Conservation (phyloP, 2,113 vertebrate species). For the Oryzias woworae region DNA sequence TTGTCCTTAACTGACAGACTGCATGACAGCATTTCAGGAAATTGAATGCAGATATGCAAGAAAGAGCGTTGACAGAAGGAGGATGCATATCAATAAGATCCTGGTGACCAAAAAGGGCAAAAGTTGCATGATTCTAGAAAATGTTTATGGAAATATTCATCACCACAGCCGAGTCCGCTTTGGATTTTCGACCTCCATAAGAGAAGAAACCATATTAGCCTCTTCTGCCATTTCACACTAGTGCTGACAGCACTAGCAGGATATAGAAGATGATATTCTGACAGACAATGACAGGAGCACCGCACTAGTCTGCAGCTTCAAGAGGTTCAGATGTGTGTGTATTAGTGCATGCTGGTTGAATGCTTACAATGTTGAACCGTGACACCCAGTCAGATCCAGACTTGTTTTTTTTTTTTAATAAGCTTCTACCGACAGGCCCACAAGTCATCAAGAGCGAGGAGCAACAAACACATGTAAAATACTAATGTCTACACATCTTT, state of each 20-base stretch:
- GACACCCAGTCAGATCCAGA: constrained; percentile 58
- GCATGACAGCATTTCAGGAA: no score
- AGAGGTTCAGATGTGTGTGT: constrained; percentile 40
- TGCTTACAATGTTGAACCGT: constrained; percentile 53
- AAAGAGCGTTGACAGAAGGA: no score
- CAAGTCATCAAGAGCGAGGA: constrained; percentile 44
- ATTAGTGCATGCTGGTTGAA: constrained; percentile 27
- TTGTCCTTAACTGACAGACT: no score
- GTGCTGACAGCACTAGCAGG: constrained; percentile 39
- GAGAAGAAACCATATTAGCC: constrained; percentile 46
- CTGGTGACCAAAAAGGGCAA: no score
- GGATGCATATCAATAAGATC: no score
- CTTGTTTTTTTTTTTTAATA: constrained; percentile 63
- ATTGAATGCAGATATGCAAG: no score
- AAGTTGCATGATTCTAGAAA: no score
- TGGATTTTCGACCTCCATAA: constrained; percentile 24
- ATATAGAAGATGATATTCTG: constrained; percentile 48
- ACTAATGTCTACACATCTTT: constrained; percentile 4
- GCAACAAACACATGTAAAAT: constrained; percentile 10
- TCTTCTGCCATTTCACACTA: constrained; percentile 46
- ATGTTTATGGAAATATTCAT: constrained; percentile 29
- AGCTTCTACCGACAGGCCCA: constrained; percentile 32
- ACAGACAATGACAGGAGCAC: constrained; percentile 58
- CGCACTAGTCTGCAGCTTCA: constrained; percentile 67
- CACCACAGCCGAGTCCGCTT: constrained; percentile 16